A percentile compares a stretch with the other conserved stretches of the same genome.
Conservation (phyloP, 2,797 vertebrate genomes). For the Notolabrus celidotus region DNA sequence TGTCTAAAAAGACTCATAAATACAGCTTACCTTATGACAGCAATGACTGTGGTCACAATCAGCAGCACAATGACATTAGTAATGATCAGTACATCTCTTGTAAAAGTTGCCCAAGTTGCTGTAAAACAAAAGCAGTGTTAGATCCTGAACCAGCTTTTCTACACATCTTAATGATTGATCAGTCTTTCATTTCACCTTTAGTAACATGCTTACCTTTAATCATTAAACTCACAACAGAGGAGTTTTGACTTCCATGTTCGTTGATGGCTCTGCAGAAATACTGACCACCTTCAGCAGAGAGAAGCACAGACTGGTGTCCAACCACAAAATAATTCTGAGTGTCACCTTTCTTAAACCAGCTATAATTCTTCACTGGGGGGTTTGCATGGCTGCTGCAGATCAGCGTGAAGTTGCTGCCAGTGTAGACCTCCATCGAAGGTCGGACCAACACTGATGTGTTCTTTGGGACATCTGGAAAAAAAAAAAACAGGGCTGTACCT, state of each 20-base stretch:
- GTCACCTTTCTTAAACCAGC: constrained; percentile 51
- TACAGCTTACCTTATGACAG: constrained; percentile 19
- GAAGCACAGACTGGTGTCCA: constrained; percentile 9
- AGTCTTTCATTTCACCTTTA: no score
- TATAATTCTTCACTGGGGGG: constrained; percentile 53
- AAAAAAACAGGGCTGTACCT: neutral
- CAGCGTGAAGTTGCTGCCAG: constrained; percentile 18
- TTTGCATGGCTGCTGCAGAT: constrained; percentile 60
- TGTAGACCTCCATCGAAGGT: neutral
- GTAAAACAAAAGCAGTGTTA: constrained; percentile 15
- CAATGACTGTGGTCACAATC: neutral
- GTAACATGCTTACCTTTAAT: constrained; percentile 15
- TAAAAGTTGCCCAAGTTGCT: constrained; percentile 13
- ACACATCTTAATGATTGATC: no score
- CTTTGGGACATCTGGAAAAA: constrained; percentile 56
- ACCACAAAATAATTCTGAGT: neutral
- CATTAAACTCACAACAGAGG: constrained; percentile 32
- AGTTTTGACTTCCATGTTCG: constrained; percentile 57
- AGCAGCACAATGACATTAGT: constrained; percentile 24
- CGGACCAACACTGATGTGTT: constrained; percentile 46
- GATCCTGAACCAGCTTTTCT: neutral
- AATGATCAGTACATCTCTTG: neutral
- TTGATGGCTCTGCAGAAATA: constrained; percentile 54
- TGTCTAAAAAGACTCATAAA: neutral
- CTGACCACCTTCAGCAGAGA: neutral